Evolutionary conservation across 2,113 vertebrate genomes (phyloP).

Genomic region (Martes martes): DNA sequence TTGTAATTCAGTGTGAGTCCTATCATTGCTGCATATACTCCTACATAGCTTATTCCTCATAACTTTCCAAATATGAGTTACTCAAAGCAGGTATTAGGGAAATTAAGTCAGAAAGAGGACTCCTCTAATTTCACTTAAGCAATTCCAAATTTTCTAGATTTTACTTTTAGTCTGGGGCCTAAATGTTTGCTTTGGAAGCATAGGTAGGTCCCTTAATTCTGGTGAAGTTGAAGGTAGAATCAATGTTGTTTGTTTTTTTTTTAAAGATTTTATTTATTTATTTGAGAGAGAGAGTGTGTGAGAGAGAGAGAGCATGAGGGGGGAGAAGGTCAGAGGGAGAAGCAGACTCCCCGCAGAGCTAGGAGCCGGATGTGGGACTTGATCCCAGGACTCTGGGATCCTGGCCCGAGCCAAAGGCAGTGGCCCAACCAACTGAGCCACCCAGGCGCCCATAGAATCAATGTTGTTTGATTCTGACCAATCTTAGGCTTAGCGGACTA

Average conservation of each 20-base stretch:
- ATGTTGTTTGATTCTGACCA: slow-evolving; percentile 7
- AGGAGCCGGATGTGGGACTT: too few relatives aligned
- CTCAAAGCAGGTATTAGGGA: not conserved
- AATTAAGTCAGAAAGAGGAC: slow-evolving; percentile 27
- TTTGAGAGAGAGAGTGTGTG: too few relatives aligned
- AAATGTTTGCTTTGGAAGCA: not conserved
- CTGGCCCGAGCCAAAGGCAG: too few relatives aligned
- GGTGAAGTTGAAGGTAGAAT: slow-evolving; percentile 15
- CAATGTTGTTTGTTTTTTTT: not conserved
- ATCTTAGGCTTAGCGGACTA: not conserved
- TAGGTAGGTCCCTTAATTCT: not conserved
- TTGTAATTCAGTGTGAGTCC: not conserved
- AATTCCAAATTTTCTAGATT: not conserved
- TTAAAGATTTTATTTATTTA: too few relatives aligned
- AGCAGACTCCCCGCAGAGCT: too few relatives aligned
- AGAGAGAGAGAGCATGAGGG: too few relatives aligned
- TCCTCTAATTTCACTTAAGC: not conserved
- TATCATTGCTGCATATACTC: not conserved
- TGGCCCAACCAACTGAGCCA: too few relatives aligned
- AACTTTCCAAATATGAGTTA: not conserved
- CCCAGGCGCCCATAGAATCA: not conserved
- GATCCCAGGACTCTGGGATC: too few relatives aligned
- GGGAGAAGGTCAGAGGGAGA: too few relatives aligned
- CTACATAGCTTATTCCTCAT: not conserved
- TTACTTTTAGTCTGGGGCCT: not conserved